These are phyloP conservation scores for Cyprinella venusta DNA, from an alignment of 2,797 vertebrate genomes.

Conservation along the genomic window DNA sequence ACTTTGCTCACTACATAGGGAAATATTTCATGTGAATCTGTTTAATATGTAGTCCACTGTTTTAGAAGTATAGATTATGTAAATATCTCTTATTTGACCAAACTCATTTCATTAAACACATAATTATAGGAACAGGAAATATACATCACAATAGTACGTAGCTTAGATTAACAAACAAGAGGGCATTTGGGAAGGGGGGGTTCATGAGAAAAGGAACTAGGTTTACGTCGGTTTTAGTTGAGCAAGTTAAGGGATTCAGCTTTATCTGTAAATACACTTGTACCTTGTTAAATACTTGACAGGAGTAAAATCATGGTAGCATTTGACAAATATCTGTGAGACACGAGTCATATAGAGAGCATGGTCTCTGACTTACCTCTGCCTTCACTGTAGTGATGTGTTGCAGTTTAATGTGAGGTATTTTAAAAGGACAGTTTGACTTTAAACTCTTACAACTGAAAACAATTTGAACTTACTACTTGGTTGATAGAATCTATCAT, in stretches of 20 bases:
- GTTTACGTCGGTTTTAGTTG: neutral
- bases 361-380: conserved; percentile 41
- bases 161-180: conserved; percentile 10
- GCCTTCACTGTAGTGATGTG: conserved; percentile 27
- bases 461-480: conserved; percentile 28
- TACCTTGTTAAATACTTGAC: conserved; percentile 24
- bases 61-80: conserved; percentile 19
- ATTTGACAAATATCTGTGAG: conserved; percentile 32
- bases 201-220: neutral
- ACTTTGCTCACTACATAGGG: conserved; percentile 27
- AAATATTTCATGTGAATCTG: conserved; percentile 38
- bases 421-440: conserved; percentile 33
- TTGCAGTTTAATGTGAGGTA: conserved; percentile 34
- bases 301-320: conserved; percentile 34
- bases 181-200: neutral
- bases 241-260: conserved; percentile 15
- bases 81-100: conserved; percentile 1
- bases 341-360: conserved; percentile 29
- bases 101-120: neutral
- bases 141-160: conserved; percentile 18
- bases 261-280: conserved; percentile 45
- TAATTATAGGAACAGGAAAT: conserved; percentile 1
- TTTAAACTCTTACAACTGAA: conserved; percentile 37
- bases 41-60: conserved; percentile 10
- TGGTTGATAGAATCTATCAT: conserved; percentile 48